phyloP scores from a whole-genome alignment of 2,888 invertebrate genomes.

The Peribatodes rhomboidaria region DNA sequence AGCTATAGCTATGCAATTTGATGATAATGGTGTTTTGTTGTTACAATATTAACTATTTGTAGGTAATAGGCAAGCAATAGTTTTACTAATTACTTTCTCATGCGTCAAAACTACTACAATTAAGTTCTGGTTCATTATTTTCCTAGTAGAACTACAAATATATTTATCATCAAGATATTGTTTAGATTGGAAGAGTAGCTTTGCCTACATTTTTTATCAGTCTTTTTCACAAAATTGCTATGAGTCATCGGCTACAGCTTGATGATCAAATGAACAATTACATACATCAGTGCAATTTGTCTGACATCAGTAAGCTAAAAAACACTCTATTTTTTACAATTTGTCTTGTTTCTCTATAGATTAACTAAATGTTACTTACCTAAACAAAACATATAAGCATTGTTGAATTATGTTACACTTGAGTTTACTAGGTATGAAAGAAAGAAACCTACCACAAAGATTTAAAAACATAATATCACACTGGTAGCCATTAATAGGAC shows the following conservation, averaged over 20 bases:
- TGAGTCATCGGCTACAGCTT: constrained; percentile 10
- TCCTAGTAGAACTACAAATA: background rate
- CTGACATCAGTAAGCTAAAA: constrained; percentile 21
- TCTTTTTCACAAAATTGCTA: constrained; percentile 7
- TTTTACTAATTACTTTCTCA: background rate
- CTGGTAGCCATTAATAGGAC: too few species aligned
- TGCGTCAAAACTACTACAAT: background rate
- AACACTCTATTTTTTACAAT: background rate
- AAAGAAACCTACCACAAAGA: too few species aligned
- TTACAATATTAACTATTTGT: background rate
- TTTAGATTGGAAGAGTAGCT: background rate
- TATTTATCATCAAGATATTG: background rate
- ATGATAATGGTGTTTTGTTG: background rate
- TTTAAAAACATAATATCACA: too few species aligned
- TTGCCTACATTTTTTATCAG: constrained; percentile 8
- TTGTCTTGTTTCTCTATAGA: background rate
- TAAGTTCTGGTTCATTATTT: background rate
- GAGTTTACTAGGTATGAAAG: too few species aligned
- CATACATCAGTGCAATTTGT: constrained; percentile 10
- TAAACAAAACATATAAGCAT: background rate
- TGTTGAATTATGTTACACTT: too few species aligned
- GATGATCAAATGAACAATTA: constrained; percentile 18
- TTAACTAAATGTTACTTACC: background rate
- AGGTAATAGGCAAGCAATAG: background rate
- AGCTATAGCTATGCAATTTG: background rate